phyloP scores from a whole-genome alignment of 30 jellyfish, hydroid and myxozoan genomes.

The Aurelia sp. region DNA sequence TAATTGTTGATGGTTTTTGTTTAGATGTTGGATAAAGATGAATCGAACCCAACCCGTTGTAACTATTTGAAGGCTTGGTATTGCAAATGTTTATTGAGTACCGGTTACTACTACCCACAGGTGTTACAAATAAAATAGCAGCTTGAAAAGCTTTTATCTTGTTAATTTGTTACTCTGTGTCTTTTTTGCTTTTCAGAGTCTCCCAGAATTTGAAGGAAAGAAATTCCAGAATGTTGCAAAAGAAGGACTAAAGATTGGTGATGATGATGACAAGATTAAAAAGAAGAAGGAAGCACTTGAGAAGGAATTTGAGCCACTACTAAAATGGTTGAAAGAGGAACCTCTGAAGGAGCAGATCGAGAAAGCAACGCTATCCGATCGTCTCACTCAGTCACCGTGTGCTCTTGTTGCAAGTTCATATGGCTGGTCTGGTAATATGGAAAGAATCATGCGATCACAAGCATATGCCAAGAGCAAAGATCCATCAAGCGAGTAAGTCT shows the following conservation, averaged over 20 bases:
- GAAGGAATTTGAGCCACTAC: conserved; percentile 95
- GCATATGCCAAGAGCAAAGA: conserved; percentile 99
- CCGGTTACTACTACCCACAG: too few species aligned
- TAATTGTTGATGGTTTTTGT: too few species aligned
- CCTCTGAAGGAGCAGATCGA: conserved; percentile 90
- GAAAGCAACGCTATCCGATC: conserved; percentile 93
- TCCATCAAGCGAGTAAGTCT: conserved; percentile 94
- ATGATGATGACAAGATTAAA: conserved; percentile 81
- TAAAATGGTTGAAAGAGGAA: conserved; percentile 96
- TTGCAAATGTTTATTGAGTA: too few species aligned
- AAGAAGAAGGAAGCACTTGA: conserved; percentile 91
- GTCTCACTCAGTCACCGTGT: conserved; percentile 97
- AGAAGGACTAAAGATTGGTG: conserved; percentile 98
- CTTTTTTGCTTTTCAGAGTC: conserved; percentile 56
- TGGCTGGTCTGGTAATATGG: conserved; percentile 99
- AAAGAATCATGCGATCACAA: conserved; percentile 98
- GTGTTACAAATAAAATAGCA: too few species aligned
- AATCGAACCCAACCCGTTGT: too few species aligned
- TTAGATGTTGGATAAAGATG: too few species aligned
- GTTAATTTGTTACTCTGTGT: too few species aligned
- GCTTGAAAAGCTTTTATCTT: too few species aligned
- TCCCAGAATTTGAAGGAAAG: conserved; percentile 98
- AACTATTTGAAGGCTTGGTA: too few species aligned
- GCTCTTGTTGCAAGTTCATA: conserved; percentile 98
- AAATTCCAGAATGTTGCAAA: conserved; percentile 99